These are phyloP conservation scores for Agrilus mali DNA, from an alignment of 2,888 invertebrate genomes.

Conservation along the genomic window DNA sequence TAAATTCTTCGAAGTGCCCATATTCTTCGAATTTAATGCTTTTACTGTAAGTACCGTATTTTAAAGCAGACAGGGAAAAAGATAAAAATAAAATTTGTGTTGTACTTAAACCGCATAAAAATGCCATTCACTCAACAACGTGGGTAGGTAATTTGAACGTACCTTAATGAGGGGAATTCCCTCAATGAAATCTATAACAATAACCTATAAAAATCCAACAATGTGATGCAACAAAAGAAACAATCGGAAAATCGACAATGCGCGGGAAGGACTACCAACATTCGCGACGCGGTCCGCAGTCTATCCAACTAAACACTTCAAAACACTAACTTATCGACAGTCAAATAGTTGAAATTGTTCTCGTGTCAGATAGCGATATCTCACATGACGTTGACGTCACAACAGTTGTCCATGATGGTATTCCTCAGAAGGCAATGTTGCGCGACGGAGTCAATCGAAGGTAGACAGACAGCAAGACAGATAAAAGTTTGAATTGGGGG, in stretches of 20 bases:
- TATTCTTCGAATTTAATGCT: too few species aligned
- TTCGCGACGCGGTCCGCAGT: slow-evolving; percentile 4
- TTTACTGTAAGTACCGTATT: too few species aligned
- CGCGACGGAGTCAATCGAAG: slow-evolving; percentile 3
- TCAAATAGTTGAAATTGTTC: slow-evolving; percentile 30
- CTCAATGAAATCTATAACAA: too few species aligned
- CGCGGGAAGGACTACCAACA: slow-evolving; percentile 4
- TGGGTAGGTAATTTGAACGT: too few species aligned
- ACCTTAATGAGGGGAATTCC: too few species aligned
- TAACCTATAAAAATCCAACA: too few species aligned
- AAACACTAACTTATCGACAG: slow-evolving; percentile 27
- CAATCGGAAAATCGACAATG: slow-evolving; percentile 1
- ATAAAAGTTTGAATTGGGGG: not conserved
- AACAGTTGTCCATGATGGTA: slow-evolving; percentile 19
- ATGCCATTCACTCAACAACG: too few species aligned
- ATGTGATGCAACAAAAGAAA: too few species aligned
- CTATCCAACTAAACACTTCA: slow-evolving; percentile 19
- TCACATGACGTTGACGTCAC: slow-evolving; percentile 33
- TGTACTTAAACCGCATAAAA: too few species aligned
- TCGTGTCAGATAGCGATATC: slow-evolving; percentile 27
- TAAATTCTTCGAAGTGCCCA: too few species aligned
- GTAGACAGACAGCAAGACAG: not conserved
- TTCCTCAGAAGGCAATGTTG: slow-evolving; percentile 9
- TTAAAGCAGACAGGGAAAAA: too few species aligned
- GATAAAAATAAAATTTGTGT: too few species aligned